Evolutionary conservation across 2,797 vertebrate species (phyloP).

Genomic region (Dermochelys coriacea): DNA sequence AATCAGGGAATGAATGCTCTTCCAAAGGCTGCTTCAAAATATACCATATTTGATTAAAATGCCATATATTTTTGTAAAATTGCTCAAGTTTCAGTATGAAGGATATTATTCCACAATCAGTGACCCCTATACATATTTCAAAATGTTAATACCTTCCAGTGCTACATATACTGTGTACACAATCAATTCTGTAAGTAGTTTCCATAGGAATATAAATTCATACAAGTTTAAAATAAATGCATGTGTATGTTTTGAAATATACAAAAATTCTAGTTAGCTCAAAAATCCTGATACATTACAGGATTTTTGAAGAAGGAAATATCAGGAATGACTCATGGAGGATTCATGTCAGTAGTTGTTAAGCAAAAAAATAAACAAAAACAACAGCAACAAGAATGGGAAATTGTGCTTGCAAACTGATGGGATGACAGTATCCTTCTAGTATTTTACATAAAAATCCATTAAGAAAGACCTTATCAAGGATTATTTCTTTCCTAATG

Average conservation of each 20-base stretch:
- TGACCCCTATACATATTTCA: not conserved
- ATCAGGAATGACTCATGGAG: not conserved
- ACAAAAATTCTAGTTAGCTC: not conserved
- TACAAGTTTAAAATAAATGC: not conserved
- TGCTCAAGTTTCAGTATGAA: not conserved
- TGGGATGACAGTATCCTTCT: not conserved
- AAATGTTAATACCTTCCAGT: not conserved
- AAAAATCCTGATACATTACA: not conserved
- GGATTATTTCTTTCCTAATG: not conserved
- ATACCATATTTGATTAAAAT: not conserved
- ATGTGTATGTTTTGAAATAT: not conserved
- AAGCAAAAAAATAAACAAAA: not conserved
- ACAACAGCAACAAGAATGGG: not conserved
- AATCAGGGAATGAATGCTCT: slow-evolving; percentile 10
- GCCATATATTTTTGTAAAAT: not conserved
- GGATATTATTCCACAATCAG: not conserved
- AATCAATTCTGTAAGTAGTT: not conserved
- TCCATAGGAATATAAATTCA: not conserved
- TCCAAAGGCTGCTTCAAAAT: not conserved
- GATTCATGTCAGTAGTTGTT: not conserved
- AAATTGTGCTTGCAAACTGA: not conserved
- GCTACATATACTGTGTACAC: not conserved
- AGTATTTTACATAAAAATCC: not conserved
- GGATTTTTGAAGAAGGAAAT: not conserved
- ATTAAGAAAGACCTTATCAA: not conserved